Conservation (phyloP, 2,113 vertebrate genomes). For the Leptobrachium ailaonicum region DNA sequence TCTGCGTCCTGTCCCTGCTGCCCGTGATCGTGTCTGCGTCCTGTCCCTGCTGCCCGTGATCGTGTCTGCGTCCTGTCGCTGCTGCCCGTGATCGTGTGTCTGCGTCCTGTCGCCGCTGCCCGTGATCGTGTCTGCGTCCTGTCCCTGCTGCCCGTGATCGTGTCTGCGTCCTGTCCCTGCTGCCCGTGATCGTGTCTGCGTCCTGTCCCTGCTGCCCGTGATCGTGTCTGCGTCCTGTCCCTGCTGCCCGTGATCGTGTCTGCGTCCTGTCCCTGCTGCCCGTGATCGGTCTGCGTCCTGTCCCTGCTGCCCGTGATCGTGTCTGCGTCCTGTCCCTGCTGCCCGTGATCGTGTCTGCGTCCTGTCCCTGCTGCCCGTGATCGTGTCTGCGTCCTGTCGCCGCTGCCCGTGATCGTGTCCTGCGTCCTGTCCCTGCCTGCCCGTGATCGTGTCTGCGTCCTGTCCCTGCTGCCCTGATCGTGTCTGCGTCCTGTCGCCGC, state of each 20-base stretch:
- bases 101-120: not conserved
- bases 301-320: no score
- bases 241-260: no score
- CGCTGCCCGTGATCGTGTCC: not conserved
- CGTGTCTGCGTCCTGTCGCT: not conserved
- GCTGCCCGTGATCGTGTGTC: not conserved
- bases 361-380: no score
- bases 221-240: not conserved
- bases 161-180: not conserved
- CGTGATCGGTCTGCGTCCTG: not conserved
- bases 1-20: not conserved
- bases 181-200: not conserved
- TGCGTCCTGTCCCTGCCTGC: no score
- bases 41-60: no score
- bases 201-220: no score
- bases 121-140: not conserved
- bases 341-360: not conserved
- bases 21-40: not conserved
- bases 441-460: not conserved
- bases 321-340: not conserved
- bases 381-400: not conserved
- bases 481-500: not conserved
- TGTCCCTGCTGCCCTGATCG: not conserved
- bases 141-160: not conserved
- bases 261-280: not conserved